These are phyloP conservation scores for Agrenia bidenticulata DNA, from an alignment of 2,888 invertebrate genomes.

Conservation along the genomic window DNA sequence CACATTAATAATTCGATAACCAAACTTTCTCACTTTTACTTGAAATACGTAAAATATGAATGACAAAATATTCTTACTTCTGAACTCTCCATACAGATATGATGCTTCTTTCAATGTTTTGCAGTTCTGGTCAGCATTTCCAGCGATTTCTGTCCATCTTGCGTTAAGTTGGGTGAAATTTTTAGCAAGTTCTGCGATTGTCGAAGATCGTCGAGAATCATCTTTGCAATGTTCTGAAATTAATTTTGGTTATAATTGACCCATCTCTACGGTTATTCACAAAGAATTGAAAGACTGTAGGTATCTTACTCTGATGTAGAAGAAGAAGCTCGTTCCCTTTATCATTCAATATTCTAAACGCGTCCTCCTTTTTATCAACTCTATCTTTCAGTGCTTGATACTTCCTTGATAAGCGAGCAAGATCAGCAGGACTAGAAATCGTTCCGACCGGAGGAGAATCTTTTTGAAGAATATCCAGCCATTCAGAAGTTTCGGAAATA, in stretches of 20 bases:
- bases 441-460: slow-evolving; percentile 63
- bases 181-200: slow-evolving; percentile 65
- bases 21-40: slow-evolving; percentile 11
- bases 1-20: slow-evolving; percentile 28
- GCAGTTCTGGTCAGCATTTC: slow-evolving; percentile 68
- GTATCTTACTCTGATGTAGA: slow-evolving; percentile 47
- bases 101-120: slow-evolving; percentile 69
- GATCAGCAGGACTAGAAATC: slow-evolving; percentile 61
- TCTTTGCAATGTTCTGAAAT: slow-evolving; percentile 41
- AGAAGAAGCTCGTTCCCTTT: slow-evolving; percentile 58
- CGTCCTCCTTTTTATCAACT: slow-evolving; percentile 68
- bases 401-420: slow-evolving; percentile 70
- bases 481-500: slow-evolving; percentile 62
- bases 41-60: slow-evolving; percentile 7
- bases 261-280: neutral
- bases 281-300: neutral
- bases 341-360: slow-evolving; percentile 70
- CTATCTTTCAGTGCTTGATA: slow-evolving; percentile 72
- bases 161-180: slow-evolving; percentile 70
- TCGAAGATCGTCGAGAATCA: slow-evolving; percentile 38
- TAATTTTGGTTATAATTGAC: too few species aligned
- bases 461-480: slow-evolving; percentile 66
- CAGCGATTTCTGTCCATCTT: slow-evolving; percentile 70
- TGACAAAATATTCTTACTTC: slow-evolving; percentile 54
- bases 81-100: slow-evolving; percentile 73